Evolutionary conservation across 2,888 invertebrate genomes (phyloP).

Genomic region (Cephus spinipes): DNA sequence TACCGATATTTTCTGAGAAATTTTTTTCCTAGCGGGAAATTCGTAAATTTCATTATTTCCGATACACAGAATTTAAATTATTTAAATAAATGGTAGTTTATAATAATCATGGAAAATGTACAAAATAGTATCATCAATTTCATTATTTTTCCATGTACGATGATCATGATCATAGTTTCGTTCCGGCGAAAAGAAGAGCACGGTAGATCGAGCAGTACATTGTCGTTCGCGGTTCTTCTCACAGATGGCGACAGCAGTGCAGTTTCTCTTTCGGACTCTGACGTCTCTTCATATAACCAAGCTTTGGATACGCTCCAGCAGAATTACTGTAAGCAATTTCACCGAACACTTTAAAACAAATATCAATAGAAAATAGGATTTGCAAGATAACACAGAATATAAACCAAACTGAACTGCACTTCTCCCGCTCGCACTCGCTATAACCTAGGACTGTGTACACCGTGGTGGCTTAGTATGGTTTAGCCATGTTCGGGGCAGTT

Average conservation of each 20-base stretch:
- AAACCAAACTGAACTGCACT: not conserved
- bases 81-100: not conserved
- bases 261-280: slow-evolving; percentile 25
- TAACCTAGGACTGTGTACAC: not conserved
- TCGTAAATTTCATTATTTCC: not conserved
- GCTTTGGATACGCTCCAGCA: not conserved
- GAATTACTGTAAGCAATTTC: not conserved
- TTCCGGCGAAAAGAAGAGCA: slow-evolving; percentile 25
- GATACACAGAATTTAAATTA: not conserved
- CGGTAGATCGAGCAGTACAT: slow-evolving; percentile 14
- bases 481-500: slow-evolving; percentile 37
- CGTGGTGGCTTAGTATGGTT: not conserved
- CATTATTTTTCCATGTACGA: not conserved
- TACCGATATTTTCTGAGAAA: not conserved
- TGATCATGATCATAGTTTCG: not conserved
- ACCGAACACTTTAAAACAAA: not conserved
- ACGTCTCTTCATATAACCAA: not conserved
- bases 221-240: slow-evolving; percentile 39
- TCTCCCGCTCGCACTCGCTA: not conserved
- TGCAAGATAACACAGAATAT: not conserved
- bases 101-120: not conserved
- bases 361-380: not conserved
- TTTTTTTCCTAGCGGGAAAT: not conserved
- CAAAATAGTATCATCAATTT: not conserved
- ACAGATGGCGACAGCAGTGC: slow-evolving; percentile 57